Base-by-base conservation (phyloP, 2,888 invertebrate species). In the Alcis repandata region DNA sequence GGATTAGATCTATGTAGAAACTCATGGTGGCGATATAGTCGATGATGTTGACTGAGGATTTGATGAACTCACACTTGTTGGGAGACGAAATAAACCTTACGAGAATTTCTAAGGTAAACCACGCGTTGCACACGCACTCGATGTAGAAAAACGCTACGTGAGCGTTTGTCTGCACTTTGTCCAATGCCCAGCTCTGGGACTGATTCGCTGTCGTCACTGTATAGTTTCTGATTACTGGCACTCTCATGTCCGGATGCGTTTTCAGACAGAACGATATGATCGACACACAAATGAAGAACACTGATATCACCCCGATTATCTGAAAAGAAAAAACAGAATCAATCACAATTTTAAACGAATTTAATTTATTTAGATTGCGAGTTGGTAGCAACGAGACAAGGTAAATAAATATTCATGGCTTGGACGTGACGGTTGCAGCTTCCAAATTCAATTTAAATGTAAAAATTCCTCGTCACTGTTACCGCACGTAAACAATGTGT, bases 231-330 rank as follows among this genome's bases (percentile, higher is more conserved):
- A 98, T 97, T 80, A 97, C 96, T 71, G 98, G 98, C 82, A 98
- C 98, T 82, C 99, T 95, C 97, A 99, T 98, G 91, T 98, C 99
- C 73, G 99, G 99, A 93, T 99, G 99, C 52, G 99, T 99, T 95
- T 99, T 99, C 87, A 99, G 95, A 94, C 99, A 99, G 95, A 99
- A 99, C 79, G 99, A 99, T 90, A 99, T 95, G 89, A 99, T 99
- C 77, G 99, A 99, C 77, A 99, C 97, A 94, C 99, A 98, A 91
- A 99, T 99, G 96, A 99, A 99, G 95, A 99, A 99, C 85, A 99
- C 99, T 76, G 99, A 99, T 88, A 99, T 96, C 75, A 99, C 97
- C 79, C 99, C 99, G 88, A 99, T 98, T 83, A 99, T 97, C 99
- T 99, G 96, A 45, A 95, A 95, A 79, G 71, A 82, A 84, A 79